These are phyloP conservation scores for Pristionchus japonicus DNA, from an alignment of 2,888 invertebrate species.

Conservation along the genomic window DNA sequence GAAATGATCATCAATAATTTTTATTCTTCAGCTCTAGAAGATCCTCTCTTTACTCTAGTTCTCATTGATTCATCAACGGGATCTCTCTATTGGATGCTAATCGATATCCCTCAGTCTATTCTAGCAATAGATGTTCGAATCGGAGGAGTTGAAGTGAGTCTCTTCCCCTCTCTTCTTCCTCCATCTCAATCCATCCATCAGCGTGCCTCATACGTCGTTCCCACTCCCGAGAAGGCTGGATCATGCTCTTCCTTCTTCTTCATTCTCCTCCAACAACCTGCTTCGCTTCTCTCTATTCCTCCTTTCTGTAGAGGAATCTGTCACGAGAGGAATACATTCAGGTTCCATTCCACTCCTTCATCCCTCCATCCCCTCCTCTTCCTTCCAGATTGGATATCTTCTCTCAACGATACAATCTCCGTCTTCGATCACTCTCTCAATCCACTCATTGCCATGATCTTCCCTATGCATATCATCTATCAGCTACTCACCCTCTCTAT, in stretches of 20 bases:
- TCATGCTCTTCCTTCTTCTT: conserved; percentile 56
- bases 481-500: background rate
- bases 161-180: background rate
- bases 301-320: conserved; percentile 33
- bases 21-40: conserved; percentile 61
- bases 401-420: conserved; percentile 19
- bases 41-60: conserved; percentile 67
- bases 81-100: conserved; percentile 68
- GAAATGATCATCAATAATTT: background rate
- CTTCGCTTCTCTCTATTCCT: conserved; percentile 10
- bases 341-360: background rate
- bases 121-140: conserved; percentile 58
- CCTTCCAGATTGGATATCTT: conserved; percentile 7
- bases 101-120: conserved; percentile 65
- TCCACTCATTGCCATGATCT: conserved; percentile 15
- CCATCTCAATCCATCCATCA: background rate
- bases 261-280: conserved; percentile 60
- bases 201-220: conserved; percentile 53
- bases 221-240: conserved; percentile 54
- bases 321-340: conserved; percentile 44
- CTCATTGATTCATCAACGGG: conserved; percentile 65
- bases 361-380: background rate
- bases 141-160: conserved; percentile 60
- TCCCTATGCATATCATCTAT: background rate
- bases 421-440: background rate